These are phyloP conservation scores for Macrosiphum euphorbiae DNA, from an alignment of 2,888 invertebrate genomes.

Conservation along the genomic window DNA sequence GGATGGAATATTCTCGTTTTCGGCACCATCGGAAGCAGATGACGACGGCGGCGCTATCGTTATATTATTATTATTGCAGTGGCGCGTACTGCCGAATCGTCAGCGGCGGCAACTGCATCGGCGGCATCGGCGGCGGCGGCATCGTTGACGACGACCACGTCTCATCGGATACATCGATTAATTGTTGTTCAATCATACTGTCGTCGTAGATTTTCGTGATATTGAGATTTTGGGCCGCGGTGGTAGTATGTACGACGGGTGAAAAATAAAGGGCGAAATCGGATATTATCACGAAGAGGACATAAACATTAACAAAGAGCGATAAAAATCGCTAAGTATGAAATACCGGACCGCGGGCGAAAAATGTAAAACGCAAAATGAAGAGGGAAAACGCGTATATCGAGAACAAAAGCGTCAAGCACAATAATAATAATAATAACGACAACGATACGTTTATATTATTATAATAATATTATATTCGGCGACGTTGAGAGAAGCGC, in stretches of 20 bases:
- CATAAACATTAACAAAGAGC: neutral
- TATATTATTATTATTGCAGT: neutral
- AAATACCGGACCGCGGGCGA: neutral
- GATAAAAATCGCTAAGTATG: neutral
- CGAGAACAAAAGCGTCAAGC: neutral
- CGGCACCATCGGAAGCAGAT: conserved; percentile 10
- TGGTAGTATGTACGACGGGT: neutral
- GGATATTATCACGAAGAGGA: neutral
- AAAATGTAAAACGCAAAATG: neutral
- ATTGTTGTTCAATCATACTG: neutral
- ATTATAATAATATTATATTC: conserved; percentile 4
- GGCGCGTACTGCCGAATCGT: conserved; percentile 37
- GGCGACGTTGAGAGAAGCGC: neutral
- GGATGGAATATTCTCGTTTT: conserved; percentile 14
- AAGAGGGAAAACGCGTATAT: neutral
- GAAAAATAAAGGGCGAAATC: neutral
- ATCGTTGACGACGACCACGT: conserved; percentile 9
- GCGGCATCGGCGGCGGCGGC: neutral
- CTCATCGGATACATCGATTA: neutral
- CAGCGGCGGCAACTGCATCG: neutral
- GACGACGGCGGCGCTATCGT: neutral
- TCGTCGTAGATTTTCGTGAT: neutral
- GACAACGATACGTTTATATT: conserved; percentile 2
- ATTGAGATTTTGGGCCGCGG: neutral
- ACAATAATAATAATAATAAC: conserved; percentile 1